Base-by-base conservation (phyloP, 2,888 invertebrate genomes). In the Lottia scabra region DNA sequence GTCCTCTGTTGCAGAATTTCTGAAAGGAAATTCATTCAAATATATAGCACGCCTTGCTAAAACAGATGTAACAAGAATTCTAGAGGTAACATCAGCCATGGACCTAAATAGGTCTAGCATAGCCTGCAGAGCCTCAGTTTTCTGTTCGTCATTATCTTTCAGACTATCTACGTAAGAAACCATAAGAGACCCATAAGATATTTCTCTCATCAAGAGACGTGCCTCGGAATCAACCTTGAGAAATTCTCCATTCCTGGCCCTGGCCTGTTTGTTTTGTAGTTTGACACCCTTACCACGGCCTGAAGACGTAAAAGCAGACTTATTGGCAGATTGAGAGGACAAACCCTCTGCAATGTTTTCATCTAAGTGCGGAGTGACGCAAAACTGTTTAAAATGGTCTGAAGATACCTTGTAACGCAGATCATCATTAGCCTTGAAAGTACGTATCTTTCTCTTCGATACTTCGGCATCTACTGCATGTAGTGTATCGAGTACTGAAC, bases 11-110 rank as follows among this genome's bases (percentile, higher is more conserved):
- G 67, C 67, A n/a, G 15, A 44, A 26, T 67, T 67, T 44, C 45
- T 67, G 16, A 67, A 67, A 45, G 67, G 8, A n/a, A 67, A 27
- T 44, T 67, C 46, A 56, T 56, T 56, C n/a, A 56, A 23, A n/a
- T 56, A 56, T 13, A 56, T 56, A 8, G 56, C n/a, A 8, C 19
- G n/a, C 5, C n/a, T 56, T 6, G 56, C 56, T 23, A 56, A 56
- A 6, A 56, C 19, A 1, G 56, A 56, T 10, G n/a, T 56, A 3
- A n/a, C 12, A 13, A 56, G n/a, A 8, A 56, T 56, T 10, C 48
- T n/a, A 19, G 48, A 56, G 5, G 48, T n/a, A n/a, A 56, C 6
- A 16, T 56, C n/a, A n/a, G 48, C 48, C n/a, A 56, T 56, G 19
- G 48, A 56, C 13, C 56, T 8, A 12, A 56, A 56, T 19, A n/a